Evolutionary conservation across 1,140 invertebrate genomes (phyloP).

Genomic region (Carposina sasakii): DNA sequence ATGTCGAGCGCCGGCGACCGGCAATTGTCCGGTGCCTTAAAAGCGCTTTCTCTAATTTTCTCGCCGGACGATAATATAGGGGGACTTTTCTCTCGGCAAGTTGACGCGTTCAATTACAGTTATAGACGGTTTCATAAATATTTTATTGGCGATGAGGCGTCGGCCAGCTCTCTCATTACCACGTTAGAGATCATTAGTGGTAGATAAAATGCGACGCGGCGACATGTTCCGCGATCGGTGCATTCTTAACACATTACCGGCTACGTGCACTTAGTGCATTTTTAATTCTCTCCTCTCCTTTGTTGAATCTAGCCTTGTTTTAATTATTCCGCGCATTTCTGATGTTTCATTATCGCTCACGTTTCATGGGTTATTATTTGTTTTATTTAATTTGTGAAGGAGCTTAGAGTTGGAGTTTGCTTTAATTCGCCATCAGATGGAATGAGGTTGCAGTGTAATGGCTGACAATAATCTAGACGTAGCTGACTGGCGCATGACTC

Average conservation of each 20-base stretch:
- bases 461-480: too few relatives aligned
- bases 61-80: slow-evolving; percentile 34
- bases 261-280: slow-evolving; percentile 18
- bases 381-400: too few relatives aligned
- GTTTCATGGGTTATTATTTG: too few relatives aligned
- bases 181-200: slow-evolving; percentile 53
- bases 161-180: slow-evolving; percentile 43
- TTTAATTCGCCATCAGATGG: too few relatives aligned
- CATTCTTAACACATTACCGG: slow-evolving; percentile 35
- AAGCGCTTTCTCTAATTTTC: slow-evolving; percentile 39
- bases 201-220: slow-evolving; percentile 49
- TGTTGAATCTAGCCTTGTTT: too few relatives aligned
- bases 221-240: slow-evolving; percentile 32
- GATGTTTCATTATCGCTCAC: too few relatives aligned
- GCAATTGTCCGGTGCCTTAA: slow-evolving; percentile 58
- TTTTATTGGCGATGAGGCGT: slow-evolving; percentile 53
- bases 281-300: slow-evolving; percentile 22
- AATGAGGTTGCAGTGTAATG: too few relatives aligned
- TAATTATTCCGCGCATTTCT: too few relatives aligned
- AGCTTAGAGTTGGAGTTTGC: too few relatives aligned
- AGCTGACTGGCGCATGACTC: too few relatives aligned
- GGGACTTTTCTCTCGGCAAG: slow-evolving; percentile 32
- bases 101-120: slow-evolving; percentile 52
- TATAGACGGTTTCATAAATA: slow-evolving; percentile 59
- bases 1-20: slow-evolving; percentile 59